Base-by-base conservation (phyloP, 2,888 invertebrate genomes). In the Masnerella sp. region DNA sequence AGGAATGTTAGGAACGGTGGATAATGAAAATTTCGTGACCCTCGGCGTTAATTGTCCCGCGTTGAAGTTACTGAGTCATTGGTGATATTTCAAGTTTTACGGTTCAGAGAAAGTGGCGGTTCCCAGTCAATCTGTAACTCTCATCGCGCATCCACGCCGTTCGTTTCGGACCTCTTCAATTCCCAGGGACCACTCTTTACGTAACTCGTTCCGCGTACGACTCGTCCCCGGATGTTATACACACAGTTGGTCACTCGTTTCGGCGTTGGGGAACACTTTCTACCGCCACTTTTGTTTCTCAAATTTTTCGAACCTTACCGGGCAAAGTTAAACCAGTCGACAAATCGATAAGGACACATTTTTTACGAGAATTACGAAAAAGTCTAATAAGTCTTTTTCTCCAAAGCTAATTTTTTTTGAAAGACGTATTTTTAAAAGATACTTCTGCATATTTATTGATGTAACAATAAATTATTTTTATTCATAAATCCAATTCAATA, bases 51-150 rank as follows among this genome's bases (percentile, higher is more conserved):
- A 73, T 68, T 73, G 56, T 64, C 61, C 42, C 59, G 22, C 40
- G 34, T 42, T 65, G 25, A 52, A 59, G 72, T 58, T 56, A 61
- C 52, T 61, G 67, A 68, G 68, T 68, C 73, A 73, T 58, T 62
- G 73, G 38, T 61, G 62, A 47, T 73, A 73, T 73, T 73, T 61
- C 51, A 61, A 59, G 68, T 62, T 73, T 73, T 68, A 73, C 62
- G 40, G 45, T 42, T 47, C 62, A 52, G 74, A 74, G 74, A 74
- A 74, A 74, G 69, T 74, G 59, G 20, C 47, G 56, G 51, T 61
- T 76, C 59, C 47, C 56, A 54, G 43, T 70, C 64, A 45, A 52
- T 58, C 58, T 65, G 14, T 59, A 58, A 58, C 62, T 64, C 72
- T 56, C 54, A 40, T 36, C 52, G 51, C 56, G 54, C 69, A 74